Conservation (phyloP, 2,888 invertebrate species). For the Pseudococcus viburni region DNA sequence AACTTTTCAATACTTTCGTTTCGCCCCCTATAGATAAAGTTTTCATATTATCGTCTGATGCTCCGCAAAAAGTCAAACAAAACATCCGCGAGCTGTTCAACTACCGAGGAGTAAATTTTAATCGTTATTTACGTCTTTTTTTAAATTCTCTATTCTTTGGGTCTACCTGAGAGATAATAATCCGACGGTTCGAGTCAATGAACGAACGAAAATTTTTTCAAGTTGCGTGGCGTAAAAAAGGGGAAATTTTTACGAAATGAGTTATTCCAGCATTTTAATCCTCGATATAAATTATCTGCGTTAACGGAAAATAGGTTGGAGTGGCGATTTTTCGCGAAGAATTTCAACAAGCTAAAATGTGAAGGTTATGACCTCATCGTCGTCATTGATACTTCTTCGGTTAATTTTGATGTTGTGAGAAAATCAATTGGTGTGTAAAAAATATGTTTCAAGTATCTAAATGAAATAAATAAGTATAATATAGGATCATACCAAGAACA, state of each 20-base stretch:
- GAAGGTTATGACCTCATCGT: too few species aligned
- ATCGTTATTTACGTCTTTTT: conserved; percentile 23
- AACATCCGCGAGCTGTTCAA: conserved; percentile 2
- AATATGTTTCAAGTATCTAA: too few species aligned
- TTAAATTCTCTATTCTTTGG: background rate
- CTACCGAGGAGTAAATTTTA: background rate
- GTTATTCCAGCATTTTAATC: background rate
- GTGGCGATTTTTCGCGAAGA: too few species aligned
- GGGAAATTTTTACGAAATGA: background rate
- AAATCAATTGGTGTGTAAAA: too few species aligned
- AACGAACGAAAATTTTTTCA: background rate
- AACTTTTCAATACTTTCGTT: conserved; percentile 31
- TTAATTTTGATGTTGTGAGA: too few species aligned
- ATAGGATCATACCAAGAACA: too few species aligned
- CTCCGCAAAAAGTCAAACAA: background rate
- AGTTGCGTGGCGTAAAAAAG: background rate
- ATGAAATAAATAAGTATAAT: too few species aligned
- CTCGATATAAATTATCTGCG: too few species aligned
- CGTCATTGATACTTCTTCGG: too few species aligned
- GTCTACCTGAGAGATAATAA: background rate
- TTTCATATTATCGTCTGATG: conserved; percentile 22
- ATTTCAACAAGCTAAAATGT: too few species aligned
- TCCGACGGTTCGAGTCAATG: background rate
- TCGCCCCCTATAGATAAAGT: background rate
- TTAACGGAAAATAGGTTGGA: too few species aligned